phyloP scores from a whole-genome alignment of 1,140 invertebrate species.

The Pseudomyrmex pallidus region DNA sequence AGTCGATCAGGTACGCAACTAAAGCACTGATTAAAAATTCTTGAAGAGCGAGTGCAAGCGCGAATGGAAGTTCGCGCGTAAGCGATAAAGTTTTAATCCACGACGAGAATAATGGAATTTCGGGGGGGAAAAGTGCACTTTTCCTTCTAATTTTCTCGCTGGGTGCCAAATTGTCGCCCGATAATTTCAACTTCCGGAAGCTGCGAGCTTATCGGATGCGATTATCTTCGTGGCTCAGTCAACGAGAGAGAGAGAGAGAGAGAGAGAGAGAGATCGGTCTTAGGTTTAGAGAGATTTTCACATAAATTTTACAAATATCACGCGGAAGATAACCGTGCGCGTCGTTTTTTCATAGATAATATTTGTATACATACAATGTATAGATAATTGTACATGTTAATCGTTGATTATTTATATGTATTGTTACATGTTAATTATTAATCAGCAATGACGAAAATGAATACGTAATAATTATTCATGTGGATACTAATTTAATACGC shows the following conservation, averaged over 20 bases:
- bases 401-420: constrained; percentile 36
- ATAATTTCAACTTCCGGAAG: constrained; percentile 64
- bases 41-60: constrained; percentile 26
- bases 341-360: too few relatives aligned
- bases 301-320: constrained; percentile 31
- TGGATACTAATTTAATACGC: constrained; percentile 8
- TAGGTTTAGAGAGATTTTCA: constrained; percentile 28
- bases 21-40: constrained; percentile 28
- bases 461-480: constrained; percentile 36
- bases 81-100: constrained; percentile 61
- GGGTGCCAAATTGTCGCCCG: constrained; percentile 61
- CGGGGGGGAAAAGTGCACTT: constrained; percentile 34
- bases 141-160: constrained; percentile 65
- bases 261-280: constrained; percentile 7
- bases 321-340: background rate
- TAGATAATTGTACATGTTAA: constrained; percentile 26
- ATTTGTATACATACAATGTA: constrained; percentile 25
- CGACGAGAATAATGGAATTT: constrained; percentile 43
- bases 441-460: constrained; percentile 38
- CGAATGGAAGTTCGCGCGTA: constrained; percentile 17
- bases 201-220: constrained; percentile 40
- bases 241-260: too few relatives aligned
- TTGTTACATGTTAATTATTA: constrained; percentile 47
- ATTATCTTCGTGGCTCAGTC: constrained; percentile 38
- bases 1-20: background rate